Base-by-base conservation (phyloP, 2,888 invertebrate genomes). In the Pristionchus exspectatus region DNA sequence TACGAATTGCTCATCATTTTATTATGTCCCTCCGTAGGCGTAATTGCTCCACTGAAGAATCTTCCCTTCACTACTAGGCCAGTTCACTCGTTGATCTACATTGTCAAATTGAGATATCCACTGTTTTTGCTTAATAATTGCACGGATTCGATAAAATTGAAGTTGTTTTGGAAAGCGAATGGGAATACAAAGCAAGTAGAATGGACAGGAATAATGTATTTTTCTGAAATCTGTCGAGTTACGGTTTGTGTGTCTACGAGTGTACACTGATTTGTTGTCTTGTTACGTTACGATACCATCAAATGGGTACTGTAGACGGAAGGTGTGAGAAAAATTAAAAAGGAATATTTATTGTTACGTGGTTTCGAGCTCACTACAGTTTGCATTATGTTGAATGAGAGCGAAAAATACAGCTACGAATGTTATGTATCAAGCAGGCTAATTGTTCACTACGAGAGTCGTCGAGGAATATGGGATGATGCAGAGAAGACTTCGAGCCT, bases 111-210 rank as follows among this genome's bases (percentile, higher is more conserved):
- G 81, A 54, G n/a, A 81, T 81, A 81, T 81, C 81, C 50, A 54
- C 14, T 21, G n/a, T 54, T 50, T 81, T 81, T 81, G 50, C 27
- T 54, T 81, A 81, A 81, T 81, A 81, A 81, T 54, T 50, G 81
- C 81, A 50, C 81, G 81, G 81, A 81, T 81, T 81, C 81, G 81
- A 81, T 50, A 54, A 50, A 81, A 54, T 54, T 54, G 21, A 81
- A 81, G 50, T 27, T 54, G 50, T 81, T 33, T 27, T 69, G 72
- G 30, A 72, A 16, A 1, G 72, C 3, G 33, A 14, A 3, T 72
- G 69, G 4, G 2, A 12, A 56, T 56, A n/a, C 12, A 27, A 27
- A 27, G 24, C 18, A 12, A n/a, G 69, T 24, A 69, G 1, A 27
- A 5, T 69, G 24, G 66, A 50, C 1, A 7, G 9, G 9, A 9